Conservation (phyloP, 2,888 invertebrate species). For the Ferrisia virgata region DNA sequence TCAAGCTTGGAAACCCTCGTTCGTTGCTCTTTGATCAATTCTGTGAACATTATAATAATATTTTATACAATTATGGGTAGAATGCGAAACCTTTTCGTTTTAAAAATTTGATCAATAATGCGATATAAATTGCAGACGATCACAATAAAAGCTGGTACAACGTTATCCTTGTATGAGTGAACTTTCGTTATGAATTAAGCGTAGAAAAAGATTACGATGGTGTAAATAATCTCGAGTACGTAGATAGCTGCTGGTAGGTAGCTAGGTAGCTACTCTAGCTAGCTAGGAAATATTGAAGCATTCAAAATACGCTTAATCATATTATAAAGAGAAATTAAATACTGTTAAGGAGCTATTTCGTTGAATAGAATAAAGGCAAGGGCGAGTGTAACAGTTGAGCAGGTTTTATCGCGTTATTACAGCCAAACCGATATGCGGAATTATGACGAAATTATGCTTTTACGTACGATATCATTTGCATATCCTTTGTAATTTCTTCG, state of each 20-base stretch:
- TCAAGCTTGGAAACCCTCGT: background rate
- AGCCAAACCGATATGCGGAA: conserved; percentile 1
- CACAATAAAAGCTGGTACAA: no score
- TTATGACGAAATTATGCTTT: conserved; percentile 16
- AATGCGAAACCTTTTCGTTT: background rate
- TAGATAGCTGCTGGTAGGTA: background rate
- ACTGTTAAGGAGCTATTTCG: background rate
- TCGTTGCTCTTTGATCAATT: no score
- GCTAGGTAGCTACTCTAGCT: no score
- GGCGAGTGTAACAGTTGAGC: background rate
- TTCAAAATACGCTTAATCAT: background rate
- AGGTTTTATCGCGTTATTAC: conserved; percentile 21
- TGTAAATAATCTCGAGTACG: background rate
- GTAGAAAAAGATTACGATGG: background rate
- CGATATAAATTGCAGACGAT: no score
- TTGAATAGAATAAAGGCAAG: background rate
- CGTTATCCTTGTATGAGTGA: no score
- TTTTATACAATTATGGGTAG: no score
- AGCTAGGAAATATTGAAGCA: background rate
- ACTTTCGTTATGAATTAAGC: no score
- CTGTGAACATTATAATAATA: background rate
- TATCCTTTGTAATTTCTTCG: conserved; percentile 14
- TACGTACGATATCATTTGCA: conserved; percentile 3
- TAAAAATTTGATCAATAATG: no score
- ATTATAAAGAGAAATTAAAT: conserved; percentile 1